A percentile compares a stretch with the other conserved stretches of the same genome.
Conservation (phyloP, 2,888 invertebrate genomes). For the Amblyteles armatorius region DNA sequence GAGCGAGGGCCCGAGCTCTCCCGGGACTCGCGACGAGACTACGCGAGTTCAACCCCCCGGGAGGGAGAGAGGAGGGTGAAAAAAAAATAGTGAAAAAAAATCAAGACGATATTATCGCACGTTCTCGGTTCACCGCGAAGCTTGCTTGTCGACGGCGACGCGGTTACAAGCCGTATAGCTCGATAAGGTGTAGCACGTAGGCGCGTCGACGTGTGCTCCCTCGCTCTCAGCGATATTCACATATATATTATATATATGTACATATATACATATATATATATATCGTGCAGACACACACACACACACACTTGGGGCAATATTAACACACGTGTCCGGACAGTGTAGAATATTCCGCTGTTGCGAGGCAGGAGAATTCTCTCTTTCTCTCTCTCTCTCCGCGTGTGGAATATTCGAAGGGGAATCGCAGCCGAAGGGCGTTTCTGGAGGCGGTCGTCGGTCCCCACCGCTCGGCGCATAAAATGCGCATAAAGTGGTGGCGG, state of each 20-base stretch:
- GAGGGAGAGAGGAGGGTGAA: not conserved
- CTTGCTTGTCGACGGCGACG: constrained; percentile 47
- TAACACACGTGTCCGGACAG: constrained; percentile 52
- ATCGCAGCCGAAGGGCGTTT: constrained; percentile 82
- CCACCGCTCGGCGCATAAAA: constrained; percentile 72
- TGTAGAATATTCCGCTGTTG: constrained; percentile 8
- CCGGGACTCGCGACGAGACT: constrained; percentile 40
- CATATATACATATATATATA: too few species aligned
- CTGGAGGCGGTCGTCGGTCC: constrained; percentile 84
- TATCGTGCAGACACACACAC: not conserved
- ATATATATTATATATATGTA: not conserved
- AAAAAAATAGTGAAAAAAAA: constrained; percentile 31
- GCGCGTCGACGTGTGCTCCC: constrained; percentile 47
- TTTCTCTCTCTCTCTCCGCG: constrained; percentile 27
- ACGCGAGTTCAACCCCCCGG: constrained; percentile 44
- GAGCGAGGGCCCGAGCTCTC: constrained; percentile 11
- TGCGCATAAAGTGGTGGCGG: constrained; percentile 71
- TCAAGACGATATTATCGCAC: constrained; percentile 63
- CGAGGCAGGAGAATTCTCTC: constrained; percentile 27
- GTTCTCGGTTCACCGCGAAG: constrained; percentile 61
- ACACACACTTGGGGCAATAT: constrained; percentile 24
- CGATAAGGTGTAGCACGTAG: constrained; percentile 58
- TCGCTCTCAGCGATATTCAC: constrained; percentile 43
- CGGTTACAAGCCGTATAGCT: constrained; percentile 50
- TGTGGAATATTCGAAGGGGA: constrained; percentile 60